Percentiles rank a stretch among this genome's conserved stretches.
These are phyloP conservation scores for Rhogogaster chlorosoma DNA, from an alignment of 2,888 invertebrate genomes.

Conservation along the genomic window DNA sequence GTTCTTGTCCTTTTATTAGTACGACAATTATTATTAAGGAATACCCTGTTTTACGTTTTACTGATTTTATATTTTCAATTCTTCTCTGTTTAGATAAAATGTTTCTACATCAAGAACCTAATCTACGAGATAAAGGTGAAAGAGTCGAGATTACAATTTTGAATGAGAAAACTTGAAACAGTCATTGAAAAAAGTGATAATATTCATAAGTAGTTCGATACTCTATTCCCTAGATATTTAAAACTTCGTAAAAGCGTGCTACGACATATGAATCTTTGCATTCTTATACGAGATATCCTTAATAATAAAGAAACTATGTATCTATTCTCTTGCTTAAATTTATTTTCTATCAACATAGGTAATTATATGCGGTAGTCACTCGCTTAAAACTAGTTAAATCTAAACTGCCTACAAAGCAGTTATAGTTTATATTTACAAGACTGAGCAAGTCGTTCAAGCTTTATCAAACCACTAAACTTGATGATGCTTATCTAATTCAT, in stretches of 20 bases:
- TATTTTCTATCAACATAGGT: constrained; percentile 36
- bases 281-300: background rate
- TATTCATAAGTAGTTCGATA: background rate
- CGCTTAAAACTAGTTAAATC: constrained; percentile 59
- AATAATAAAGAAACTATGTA: constrained; percentile 14
- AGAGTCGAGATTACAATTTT: constrained; percentile 15
- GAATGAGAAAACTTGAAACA: background rate
- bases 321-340: background rate
- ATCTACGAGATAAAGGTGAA: background rate
- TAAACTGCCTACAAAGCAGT: constrained; percentile 54
- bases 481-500: background rate
- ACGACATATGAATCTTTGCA: constrained; percentile 26
- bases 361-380: constrained; percentile 56
- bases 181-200: background rate
- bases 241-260: background rate
- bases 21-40: background rate
- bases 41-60: constrained; percentile 39
- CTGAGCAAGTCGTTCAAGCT: constrained; percentile 44
- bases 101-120: background rate
- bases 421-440: constrained; percentile 51
- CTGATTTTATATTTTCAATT: constrained; percentile 42
- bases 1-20: background rate
- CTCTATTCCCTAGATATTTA: background rate
- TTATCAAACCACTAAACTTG: constrained; percentile 20
- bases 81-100: background rate